A percentile compares a stretch with the other conserved stretches of the same genome.
Evolutionary conservation across 2,797 vertebrate species (phyloP).

Genomic region (Tadarida brasiliensis): DNA sequence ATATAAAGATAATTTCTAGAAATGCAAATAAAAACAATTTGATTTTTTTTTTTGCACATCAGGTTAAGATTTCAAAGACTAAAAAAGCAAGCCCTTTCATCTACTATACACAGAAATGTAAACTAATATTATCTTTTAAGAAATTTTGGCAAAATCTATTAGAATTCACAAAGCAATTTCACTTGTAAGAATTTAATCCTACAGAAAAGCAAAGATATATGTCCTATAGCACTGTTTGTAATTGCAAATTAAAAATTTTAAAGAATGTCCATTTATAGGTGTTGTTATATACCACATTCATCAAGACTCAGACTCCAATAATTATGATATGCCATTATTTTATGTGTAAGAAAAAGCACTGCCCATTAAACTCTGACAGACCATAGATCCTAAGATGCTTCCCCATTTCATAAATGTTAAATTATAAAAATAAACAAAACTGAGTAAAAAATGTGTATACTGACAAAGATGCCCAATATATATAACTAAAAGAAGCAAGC

Average conservation of each 20-base stretch:
- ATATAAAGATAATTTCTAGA: background rate
- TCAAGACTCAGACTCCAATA: background rate
- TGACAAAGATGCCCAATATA: background rate
- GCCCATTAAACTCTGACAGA: background rate
- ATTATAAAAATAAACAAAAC: constrained; percentile 14
- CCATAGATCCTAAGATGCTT: background rate
- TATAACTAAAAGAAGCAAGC: background rate
- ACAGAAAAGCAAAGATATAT: background rate
- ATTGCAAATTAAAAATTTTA: constrained; percentile 7
- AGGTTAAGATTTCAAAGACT: constrained; percentile 24
- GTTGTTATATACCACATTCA: background rate
- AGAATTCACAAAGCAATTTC: constrained; percentile 17
- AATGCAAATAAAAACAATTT: background rate
- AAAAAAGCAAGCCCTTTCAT: constrained; percentile 16
- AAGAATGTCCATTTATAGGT: background rate
- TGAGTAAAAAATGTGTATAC: background rate
- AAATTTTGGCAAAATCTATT: constrained; percentile 3
- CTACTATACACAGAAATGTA: background rate
- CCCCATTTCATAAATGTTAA: constrained; percentile 4
- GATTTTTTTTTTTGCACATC: background rate
- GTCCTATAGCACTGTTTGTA: background rate
- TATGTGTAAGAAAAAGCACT: constrained; percentile 26
- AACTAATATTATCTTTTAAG: background rate
- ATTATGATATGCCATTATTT: background rate
- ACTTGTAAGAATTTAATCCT: background rate